A percentile compares a stretch with the other conserved stretches of the same genome.
phyloP scores from a whole-genome alignment of 1,140 invertebrate species.

The Maniola jurtina region DNA sequence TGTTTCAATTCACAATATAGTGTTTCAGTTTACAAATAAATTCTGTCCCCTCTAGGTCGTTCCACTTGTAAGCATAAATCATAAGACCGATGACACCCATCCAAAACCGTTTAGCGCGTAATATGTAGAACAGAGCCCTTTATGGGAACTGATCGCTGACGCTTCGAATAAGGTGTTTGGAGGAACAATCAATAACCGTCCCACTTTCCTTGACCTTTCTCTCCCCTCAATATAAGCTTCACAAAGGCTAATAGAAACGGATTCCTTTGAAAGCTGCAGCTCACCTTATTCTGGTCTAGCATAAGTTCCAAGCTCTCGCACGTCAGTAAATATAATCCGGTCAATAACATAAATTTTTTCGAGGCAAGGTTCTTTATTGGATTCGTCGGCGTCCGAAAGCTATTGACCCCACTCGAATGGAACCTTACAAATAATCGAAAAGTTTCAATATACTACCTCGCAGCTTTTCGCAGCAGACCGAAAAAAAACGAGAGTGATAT shows the following conservation, averaged over 20 bases:
- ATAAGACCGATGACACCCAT: slow-evolving; percentile 42
- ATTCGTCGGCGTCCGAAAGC: slow-evolving; percentile 61
- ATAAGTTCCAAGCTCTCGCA: slow-evolving; percentile 49
- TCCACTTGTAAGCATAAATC: slow-evolving; percentile 22
- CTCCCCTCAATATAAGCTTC: slow-evolving; percentile 34
- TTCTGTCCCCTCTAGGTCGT: slow-evolving; percentile 33
- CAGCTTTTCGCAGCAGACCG: slow-evolving; percentile 13
- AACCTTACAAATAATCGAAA: slow-evolving; percentile 50
- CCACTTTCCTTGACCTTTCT: slow-evolving; percentile 53
- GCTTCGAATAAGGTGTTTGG: slow-evolving; percentile 65
- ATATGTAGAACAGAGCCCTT: slow-evolving; percentile 57
- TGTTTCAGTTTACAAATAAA: slow-evolving; percentile 1
- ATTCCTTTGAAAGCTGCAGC: slow-evolving; percentile 34
- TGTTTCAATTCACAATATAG: too few relatives aligned
- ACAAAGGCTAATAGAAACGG: slow-evolving; percentile 32
- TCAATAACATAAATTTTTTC: slow-evolving; percentile 74
- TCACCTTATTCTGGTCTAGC: slow-evolving; percentile 41
- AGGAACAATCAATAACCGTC: slow-evolving; percentile 67
- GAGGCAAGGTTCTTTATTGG: slow-evolving; percentile 67
- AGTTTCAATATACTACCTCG: slow-evolving; percentile 31
- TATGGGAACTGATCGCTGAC: slow-evolving; percentile 56
- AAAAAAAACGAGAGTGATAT: slow-evolving; percentile 11
- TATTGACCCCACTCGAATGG: slow-evolving; percentile 45
- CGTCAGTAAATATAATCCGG: slow-evolving; percentile 68
- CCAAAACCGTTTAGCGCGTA: slow-evolving; percentile 57